phyloP scores from a whole-genome alignment of 1,140 invertebrate species.

The Cyphomyrmex costatus region DNA sequence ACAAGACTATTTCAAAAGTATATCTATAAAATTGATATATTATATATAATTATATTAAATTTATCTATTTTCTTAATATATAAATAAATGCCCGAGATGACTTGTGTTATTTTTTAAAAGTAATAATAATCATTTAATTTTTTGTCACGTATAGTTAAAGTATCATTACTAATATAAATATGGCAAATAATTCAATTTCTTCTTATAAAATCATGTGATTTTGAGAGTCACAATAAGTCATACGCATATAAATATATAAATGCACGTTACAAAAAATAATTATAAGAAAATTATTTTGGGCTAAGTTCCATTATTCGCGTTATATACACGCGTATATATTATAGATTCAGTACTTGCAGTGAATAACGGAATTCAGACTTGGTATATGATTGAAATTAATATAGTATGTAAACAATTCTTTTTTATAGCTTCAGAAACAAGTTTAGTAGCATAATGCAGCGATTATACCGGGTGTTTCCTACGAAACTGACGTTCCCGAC shows the following conservation, averaged over 20 bases:
- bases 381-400: neutral
- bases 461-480: conserved; percentile 9
- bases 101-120: neutral
- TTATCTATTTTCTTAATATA: too few species aligned
- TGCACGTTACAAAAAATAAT: neutral
- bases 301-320: too few species aligned
- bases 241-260: neutral
- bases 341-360: too few species aligned
- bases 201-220: too few species aligned
- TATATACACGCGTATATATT: too few species aligned
- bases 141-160: neutral
- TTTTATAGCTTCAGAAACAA: neutral
- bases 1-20: neutral
- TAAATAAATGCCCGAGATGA: neutral
- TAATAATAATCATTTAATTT: neutral
- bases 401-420: neutral
- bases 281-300: neutral
- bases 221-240: too few species aligned
- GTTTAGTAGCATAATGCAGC: neutral
- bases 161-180: too few species aligned
- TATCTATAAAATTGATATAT: too few species aligned
- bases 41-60: too few species aligned
- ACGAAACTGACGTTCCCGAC: neutral
- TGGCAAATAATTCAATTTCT: too few species aligned
- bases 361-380: too few species aligned